Evolutionary conservation across 2,113 vertebrate genomes (phyloP).

Genomic region (Lepidothrix coronata): DNA sequence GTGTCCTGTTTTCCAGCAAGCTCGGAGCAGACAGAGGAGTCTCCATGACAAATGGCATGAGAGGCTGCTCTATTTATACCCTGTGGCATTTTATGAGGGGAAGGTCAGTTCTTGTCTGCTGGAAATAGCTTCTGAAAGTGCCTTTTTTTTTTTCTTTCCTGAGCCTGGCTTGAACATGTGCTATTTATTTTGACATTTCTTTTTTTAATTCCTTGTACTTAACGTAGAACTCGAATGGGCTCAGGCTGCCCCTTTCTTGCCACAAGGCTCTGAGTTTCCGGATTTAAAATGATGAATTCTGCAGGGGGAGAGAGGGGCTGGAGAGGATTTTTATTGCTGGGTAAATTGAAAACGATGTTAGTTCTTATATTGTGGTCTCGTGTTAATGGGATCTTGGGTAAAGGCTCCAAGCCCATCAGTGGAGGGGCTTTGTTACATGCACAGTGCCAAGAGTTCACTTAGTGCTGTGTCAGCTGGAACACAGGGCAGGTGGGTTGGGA

Average conservation of each 20-base stretch:
- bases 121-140: constrained; percentile 9
- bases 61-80: constrained; percentile 10
- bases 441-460: rapidly evolving
- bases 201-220: not conserved
- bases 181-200: not conserved
- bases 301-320: rapidly evolving
- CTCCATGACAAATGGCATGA: not conserved
- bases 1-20: not conserved
- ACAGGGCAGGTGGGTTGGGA: no score
- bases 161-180: not conserved
- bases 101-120: constrained; percentile 25
- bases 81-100: not conserved
- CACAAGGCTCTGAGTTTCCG: not conserved
- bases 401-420: not conserved
- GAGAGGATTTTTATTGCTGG: not conserved
- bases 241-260: not conserved
- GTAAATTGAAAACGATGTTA: not conserved
- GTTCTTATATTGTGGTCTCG: not conserved
- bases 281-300: not conserved
- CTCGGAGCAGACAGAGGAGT: not conserved
- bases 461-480: not conserved
- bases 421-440: rapidly evolving
- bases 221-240: not conserved
- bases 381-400: not conserved
- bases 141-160: not conserved